A percentile compares a stretch with the other conserved stretches of the same genome.
Conservation (phyloP, 2,113 vertebrate genomes). For the Spheniscus mendiculus region DNA sequence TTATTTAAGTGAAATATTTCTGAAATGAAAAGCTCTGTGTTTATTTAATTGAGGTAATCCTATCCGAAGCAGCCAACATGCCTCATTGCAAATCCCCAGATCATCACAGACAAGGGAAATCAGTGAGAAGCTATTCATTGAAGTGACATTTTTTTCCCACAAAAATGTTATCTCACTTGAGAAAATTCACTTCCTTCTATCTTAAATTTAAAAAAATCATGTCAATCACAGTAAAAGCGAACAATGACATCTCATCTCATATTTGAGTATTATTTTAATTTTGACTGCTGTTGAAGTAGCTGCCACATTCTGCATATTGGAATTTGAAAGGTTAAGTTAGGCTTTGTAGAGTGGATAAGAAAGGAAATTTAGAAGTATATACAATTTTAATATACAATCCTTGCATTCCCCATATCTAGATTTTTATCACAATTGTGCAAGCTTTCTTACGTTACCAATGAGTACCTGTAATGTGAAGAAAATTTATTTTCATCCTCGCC, state of each 20-base stretch:
- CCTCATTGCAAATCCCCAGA: not conserved
- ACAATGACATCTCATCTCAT: not conserved
- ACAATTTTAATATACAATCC: not conserved
- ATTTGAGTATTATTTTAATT: not conserved
- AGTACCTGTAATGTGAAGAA: not conserved
- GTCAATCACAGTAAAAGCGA: not conserved
- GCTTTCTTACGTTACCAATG: not conserved
- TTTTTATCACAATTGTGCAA: not conserved
- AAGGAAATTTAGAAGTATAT: not conserved
- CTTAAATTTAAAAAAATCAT: not conserved
- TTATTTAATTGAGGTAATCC: not conserved
- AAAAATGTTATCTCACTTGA: not conserved
- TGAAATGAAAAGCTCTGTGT: not conserved
- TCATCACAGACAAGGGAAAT: not conserved
- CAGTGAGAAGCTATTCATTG: not conserved
- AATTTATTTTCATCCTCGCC: not conserved
- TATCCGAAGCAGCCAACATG: not conserved
- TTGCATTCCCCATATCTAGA: not conserved
- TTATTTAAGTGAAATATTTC: not conserved
- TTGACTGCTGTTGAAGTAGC: not conserved
- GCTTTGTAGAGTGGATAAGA: not conserved
- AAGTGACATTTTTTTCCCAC: not conserved
- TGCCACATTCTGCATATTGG: not conserved
- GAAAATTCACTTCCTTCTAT: not conserved
- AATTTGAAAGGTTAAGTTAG: not conserved